Evolutionary conservation across 2,888 invertebrate genomes (phyloP), one percentile per base, ranked within the genome.

Genomic region (Cynaeus angustus): DNA sequence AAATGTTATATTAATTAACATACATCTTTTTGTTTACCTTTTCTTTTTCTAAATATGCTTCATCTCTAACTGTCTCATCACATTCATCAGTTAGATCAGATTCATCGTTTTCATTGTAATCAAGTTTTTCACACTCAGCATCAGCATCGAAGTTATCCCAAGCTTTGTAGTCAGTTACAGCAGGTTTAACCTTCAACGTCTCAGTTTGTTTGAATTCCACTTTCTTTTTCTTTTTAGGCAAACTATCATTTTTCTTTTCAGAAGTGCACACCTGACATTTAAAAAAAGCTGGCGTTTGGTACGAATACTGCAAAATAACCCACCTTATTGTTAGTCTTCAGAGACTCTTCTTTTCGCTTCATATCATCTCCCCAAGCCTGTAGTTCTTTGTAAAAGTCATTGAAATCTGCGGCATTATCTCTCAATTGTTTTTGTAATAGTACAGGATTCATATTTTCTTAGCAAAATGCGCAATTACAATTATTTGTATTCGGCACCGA

Each of bases 81-180:
- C 81, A 82, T 66, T 88, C 88, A 75, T 89, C 88, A 53, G 87
- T 88, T 16, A 84, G 79, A 28, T 85, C 84, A 8, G 80, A 78
- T 28, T 81, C 87, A 74, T 85, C 85, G 28, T 71, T 64, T 55
- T 88, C 85, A 76, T 86, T 87, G 81, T 87, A 87, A 74, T 91
- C 91, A 77, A 91, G 74, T 73, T 88, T 88, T 71, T 89, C 87
- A 79, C 91, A 91, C 74, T 91, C 91, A 82, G 89, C 88, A 13
- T 91, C 91, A 3, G 88, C 92, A 88, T 94, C 92, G 88, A 91
- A 94, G 78, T 91, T 91, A 33, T 94, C 93, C 94, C 94, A 94
- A 52, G 91, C 87, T 30, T 86, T 77, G 84, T 94, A 94, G 84
- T 94, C 92, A 61, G 86, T 80, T 10, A 84, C 75, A 7, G 74